A percentile compares a stretch with the other conserved stretches of the same genome.
These are phyloP conservation scores for Todiramphus chloris DNA, from an alignment of 2,113 vertebrate species.

Conservation along the genomic window DNA sequence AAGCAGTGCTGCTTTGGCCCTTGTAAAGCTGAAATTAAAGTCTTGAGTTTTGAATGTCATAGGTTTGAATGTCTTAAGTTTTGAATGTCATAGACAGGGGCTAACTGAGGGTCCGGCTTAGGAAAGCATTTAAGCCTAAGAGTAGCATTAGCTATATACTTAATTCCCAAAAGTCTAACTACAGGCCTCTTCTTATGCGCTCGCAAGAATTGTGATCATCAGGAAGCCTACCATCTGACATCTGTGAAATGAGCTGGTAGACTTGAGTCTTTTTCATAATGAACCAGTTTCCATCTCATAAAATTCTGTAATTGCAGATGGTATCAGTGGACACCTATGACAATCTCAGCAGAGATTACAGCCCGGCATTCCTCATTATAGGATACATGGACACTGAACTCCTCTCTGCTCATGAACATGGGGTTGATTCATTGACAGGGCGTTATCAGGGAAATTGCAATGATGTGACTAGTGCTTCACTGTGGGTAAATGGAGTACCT, in stretches of 20 bases:
- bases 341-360: constrained; percentile 51
- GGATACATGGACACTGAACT: constrained; percentile 47
- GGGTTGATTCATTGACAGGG: constrained; percentile 56
- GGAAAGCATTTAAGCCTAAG: neutral
- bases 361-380: constrained; percentile 43
- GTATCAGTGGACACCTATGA: constrained; percentile 62
- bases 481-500: constrained; percentile 56
- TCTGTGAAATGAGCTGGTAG: constrained; percentile 61
- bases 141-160: neutral
- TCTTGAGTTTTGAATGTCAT: neutral
- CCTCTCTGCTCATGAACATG: constrained; percentile 12
- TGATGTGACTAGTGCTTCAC: constrained; percentile 30
- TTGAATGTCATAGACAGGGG: neutral
- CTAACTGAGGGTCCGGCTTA: neutral
- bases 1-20: neutral
- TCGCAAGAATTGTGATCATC: neutral
- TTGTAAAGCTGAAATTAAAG: neutral
- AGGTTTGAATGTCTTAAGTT: neutral
- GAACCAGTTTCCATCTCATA: constrained; percentile 66
- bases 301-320: constrained; percentile 61
- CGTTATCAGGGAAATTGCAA: constrained; percentile 51
- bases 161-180: neutral
- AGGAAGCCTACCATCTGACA: constrained; percentile 35
- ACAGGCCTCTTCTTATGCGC: neutral
- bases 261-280: constrained; percentile 59